Conservation (phyloP, 1,140 invertebrate species). For the Dendroctonus valens region DNA sequence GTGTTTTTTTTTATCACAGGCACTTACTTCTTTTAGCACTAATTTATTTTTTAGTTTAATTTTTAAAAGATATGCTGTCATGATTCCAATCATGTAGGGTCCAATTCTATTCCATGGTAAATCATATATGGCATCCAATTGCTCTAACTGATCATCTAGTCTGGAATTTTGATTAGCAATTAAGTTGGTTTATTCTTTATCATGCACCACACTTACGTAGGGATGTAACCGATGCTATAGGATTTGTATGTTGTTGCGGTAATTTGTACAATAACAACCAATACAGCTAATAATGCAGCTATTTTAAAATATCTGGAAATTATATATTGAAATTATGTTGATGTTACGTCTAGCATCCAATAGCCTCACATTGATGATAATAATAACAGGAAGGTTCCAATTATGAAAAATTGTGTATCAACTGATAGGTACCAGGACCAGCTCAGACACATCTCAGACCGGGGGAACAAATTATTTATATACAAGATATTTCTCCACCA, state of each 20-base stretch:
- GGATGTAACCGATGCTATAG: slow-evolving; percentile 49
- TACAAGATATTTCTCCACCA: slow-evolving; percentile 67
- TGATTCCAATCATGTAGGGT: slow-evolving; percentile 55
- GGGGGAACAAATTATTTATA: slow-evolving; percentile 60
- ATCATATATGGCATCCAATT: slow-evolving; percentile 51
- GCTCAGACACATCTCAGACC: slow-evolving; percentile 63
- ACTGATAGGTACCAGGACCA: slow-evolving; percentile 82
- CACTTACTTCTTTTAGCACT: slow-evolving; percentile 46
- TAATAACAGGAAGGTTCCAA: slow-evolving; percentile 55
- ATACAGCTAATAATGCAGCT: slow-evolving; percentile 38
- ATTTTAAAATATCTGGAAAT: slow-evolving; percentile 49
- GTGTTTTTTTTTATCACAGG: slow-evolving; percentile 9
- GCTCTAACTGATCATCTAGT: slow-evolving; percentile 50
- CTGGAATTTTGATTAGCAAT: too few relatives aligned
- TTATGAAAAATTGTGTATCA: slow-evolving; percentile 77
- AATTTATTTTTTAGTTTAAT: slow-evolving; percentile 49
- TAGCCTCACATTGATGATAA: slow-evolving; percentile 56
- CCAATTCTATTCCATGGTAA: slow-evolving; percentile 56
- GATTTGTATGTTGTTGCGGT: slow-evolving; percentile 47
- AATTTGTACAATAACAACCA: slow-evolving; percentile 47
- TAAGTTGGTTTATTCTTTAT: background rate
- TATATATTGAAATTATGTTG: slow-evolving; percentile 3
- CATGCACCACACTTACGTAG: slow-evolving; percentile 53
- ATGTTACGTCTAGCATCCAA: background rate
- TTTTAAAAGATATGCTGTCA: slow-evolving; percentile 50